These are phyloP conservation scores for Xestoiulus laeticollis DNA, from an alignment of 2,888 invertebrate genomes.

Conservation along the genomic window DNA sequence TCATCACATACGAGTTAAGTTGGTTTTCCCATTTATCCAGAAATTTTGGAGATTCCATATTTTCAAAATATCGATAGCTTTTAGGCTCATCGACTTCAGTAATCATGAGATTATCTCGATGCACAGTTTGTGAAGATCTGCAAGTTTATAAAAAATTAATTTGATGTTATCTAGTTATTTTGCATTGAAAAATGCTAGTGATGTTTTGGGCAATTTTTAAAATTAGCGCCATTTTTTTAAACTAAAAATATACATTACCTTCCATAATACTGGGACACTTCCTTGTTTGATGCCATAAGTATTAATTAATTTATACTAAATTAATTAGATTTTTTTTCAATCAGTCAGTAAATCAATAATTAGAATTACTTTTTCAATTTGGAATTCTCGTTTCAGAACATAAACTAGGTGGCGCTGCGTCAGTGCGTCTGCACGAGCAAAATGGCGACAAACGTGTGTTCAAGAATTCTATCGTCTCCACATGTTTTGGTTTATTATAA, in stretches of 20 bases:
- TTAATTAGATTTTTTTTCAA: no score
- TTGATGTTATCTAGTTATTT: no score
- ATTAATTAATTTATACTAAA: not conserved
- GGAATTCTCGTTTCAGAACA: not conserved
- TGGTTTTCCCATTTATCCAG: not conserved
- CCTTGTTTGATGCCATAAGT: not conserved
- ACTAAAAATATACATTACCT: not conserved
- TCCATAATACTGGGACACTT: not conserved
- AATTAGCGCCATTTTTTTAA: not conserved
- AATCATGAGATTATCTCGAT: not conserved
- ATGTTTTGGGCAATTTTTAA: no score
- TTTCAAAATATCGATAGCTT: not conserved
- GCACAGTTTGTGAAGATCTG: not conserved
- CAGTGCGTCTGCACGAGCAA: not conserved
- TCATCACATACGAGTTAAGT: not conserved
- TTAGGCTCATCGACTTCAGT: not conserved
- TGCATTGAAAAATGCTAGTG: no score
- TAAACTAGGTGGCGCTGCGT: not conserved
- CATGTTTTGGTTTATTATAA: not conserved
- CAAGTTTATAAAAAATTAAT: no score
- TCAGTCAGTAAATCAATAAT: no score
- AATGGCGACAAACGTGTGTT: not conserved
- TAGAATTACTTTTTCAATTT: not conserved
- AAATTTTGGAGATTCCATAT: not conserved
- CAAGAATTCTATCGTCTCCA: not conserved